Percentiles rank a stretch among this genome's conserved stretches.
Evolutionary conservation across 2,113 vertebrate species (phyloP).

Genomic region (Apaloderma vittatum): DNA sequence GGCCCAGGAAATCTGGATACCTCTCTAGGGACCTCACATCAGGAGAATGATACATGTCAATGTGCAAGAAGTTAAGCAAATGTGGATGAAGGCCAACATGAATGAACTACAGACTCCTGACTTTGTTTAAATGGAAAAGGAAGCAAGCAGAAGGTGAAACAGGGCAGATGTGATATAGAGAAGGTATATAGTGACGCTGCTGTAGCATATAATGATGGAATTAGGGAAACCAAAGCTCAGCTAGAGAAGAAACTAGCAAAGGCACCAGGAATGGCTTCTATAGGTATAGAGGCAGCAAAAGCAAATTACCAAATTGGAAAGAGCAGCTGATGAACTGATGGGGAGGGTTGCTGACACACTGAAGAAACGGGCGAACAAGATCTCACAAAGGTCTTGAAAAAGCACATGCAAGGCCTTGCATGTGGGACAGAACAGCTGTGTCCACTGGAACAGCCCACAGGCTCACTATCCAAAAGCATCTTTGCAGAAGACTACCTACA

Average conservation of each 20-base stretch:
- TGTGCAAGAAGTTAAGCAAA: background rate
- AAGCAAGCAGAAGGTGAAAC: background rate
- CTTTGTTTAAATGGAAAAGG: background rate
- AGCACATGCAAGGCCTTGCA: background rate
- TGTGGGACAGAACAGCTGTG: background rate
- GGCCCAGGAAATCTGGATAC: background rate
- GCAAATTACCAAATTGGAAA: background rate
- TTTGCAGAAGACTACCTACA: background rate
- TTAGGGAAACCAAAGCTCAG: background rate
- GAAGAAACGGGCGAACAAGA: background rate
- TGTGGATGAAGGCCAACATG: background rate
- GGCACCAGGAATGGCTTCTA: background rate
- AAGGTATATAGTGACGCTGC: background rate
- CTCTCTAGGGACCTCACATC: background rate
- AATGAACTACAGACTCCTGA: background rate
- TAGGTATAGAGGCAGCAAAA: background rate
- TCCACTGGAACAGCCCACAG: fast-evolving
- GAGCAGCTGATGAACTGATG: background rate
- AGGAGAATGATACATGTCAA: background rate
- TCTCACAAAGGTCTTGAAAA: background rate
- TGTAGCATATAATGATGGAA: background rate
- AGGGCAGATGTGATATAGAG: fast-evolving
- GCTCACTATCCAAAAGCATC: background rate
- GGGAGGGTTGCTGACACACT: fast-evolving
- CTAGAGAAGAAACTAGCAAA: background rate